These are phyloP conservation scores for Liopterus haemorrhoidalis DNA, from an alignment of 2,888 invertebrate genomes.

Conservation along the genomic window DNA sequence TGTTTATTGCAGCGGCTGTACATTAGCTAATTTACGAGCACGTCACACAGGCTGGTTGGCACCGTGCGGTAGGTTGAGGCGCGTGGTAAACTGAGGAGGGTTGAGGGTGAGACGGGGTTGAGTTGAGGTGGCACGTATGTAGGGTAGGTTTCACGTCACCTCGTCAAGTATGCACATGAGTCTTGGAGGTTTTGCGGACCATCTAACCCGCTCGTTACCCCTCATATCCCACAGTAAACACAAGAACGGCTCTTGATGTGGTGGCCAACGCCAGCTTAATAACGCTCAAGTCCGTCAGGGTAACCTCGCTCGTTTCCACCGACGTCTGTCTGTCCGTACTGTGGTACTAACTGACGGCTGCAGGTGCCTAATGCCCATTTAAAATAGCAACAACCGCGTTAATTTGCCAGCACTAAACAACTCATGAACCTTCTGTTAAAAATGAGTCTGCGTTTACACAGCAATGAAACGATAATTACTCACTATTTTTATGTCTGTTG, in stretches of 20 bases:
- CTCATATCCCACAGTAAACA: neutral
- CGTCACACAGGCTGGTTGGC: conserved; percentile 42
- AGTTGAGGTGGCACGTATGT: too few species aligned
- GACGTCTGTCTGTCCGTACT: neutral
- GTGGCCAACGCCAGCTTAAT: neutral
- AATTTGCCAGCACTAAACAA: too few species aligned
- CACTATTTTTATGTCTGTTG: too few species aligned
- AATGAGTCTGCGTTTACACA: too few species aligned
- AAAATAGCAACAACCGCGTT: neutral
- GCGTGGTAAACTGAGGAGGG: too few species aligned
- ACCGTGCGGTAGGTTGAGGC: neutral
- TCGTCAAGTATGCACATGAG: neutral
- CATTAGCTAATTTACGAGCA: conserved; percentile 45
- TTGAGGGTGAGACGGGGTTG: too few species aligned
- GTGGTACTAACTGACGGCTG: neutral
- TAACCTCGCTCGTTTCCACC: neutral
- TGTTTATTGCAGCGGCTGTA: conserved; percentile 43
- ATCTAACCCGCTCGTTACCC: neutral
- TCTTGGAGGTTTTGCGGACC: neutral
- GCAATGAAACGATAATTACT: too few species aligned
- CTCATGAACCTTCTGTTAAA: too few species aligned
- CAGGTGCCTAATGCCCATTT: too few species aligned
- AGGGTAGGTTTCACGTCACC: too few species aligned
- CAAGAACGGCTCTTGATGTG: neutral
- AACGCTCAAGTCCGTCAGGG: neutral